Evolutionary conservation across 2,797 vertebrate species (phyloP).

Genomic region (Lycodopsis pacificus): DNA sequence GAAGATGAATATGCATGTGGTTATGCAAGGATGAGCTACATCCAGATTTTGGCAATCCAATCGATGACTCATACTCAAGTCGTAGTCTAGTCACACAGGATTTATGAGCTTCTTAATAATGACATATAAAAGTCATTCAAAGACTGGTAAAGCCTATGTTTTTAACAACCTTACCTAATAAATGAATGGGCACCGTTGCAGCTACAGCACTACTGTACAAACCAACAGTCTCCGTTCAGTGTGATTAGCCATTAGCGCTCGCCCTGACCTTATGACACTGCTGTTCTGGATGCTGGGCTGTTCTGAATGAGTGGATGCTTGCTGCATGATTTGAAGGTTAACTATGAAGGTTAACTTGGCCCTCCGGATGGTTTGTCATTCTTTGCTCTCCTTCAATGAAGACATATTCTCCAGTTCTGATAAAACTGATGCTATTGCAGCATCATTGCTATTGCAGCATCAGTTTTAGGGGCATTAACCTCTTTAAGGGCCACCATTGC

Average conservation of each 20-base stretch:
- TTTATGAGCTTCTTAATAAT: neutral
- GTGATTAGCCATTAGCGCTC: neutral
- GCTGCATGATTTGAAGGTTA: too few relatives aligned
- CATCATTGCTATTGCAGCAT: too few relatives aligned
- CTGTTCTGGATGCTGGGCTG: neutral
- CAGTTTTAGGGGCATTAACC: too few relatives aligned
- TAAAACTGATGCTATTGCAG: too few relatives aligned
- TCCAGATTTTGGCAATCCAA: slow-evolving; percentile 17
- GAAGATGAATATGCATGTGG: slow-evolving; percentile 40
- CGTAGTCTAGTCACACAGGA: neutral
- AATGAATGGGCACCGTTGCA: neutral
- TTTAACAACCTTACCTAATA: neutral
- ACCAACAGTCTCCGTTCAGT: neutral
- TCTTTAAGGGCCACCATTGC: too few relatives aligned
- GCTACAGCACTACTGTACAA: too few relatives aligned
- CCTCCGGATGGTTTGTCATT: too few relatives aligned
- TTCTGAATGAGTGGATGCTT: slow-evolving; percentile 1
- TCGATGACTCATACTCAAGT: slow-evolving; percentile 4
- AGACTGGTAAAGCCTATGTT: neutral
- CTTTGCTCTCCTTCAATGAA: too few relatives aligned
- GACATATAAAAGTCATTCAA: neutral
- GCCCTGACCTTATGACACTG: slow-evolving; percentile 12
- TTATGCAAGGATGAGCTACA: slow-evolving; percentile 17
- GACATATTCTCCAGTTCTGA: too few relatives aligned
- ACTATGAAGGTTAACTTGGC: too few relatives aligned